phyloP scores from a whole-genome alignment of 2,888 invertebrate species.

The Neoscelio sp. region DNA sequence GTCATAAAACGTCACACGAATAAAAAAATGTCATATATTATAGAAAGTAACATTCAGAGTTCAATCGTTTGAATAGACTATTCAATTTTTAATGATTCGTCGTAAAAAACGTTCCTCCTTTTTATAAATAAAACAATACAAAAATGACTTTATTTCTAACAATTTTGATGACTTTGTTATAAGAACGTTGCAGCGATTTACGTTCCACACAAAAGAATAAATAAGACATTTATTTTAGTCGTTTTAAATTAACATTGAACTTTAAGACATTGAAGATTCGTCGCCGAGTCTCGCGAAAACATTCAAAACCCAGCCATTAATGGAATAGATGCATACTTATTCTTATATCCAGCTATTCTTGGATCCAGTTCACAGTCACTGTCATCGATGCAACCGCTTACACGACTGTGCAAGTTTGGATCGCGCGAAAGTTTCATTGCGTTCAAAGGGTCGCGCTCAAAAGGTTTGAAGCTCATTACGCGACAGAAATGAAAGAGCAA shows the following conservation, averaged over 20 bases:
- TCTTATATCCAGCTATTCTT: slow-evolving; percentile 64
- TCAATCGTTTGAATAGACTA: no score
- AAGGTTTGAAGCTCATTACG: slow-evolving; percentile 64
- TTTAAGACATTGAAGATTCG: slow-evolving; percentile 1
- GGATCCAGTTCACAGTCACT: slow-evolving; percentile 69
- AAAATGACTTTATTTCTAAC: no score
- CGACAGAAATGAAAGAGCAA: slow-evolving; percentile 37
- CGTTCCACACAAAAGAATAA: no score
- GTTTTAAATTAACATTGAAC: slow-evolving; percentile 11
- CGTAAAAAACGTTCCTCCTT: no score
- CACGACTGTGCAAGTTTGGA: slow-evolving; percentile 63
- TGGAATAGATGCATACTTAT: slow-evolving; percentile 67
- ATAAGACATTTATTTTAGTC: no score
- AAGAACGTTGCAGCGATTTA: no score
- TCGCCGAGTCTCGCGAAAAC: slow-evolving; percentile 24
- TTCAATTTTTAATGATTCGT: no score
- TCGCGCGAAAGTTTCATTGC: slow-evolving; percentile 54
- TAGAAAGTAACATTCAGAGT: no score
- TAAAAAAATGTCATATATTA: no score
- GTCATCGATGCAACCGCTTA: slow-evolving; percentile 68
- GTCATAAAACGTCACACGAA: background rate
- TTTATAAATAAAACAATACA: no score
- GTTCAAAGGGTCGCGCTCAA: slow-evolving; percentile 51
- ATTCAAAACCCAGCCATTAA: slow-evolving; percentile 60
- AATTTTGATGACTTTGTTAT: no score